Conservation (phyloP, 2,888 invertebrate species). For the Capitulum mitella region DNA sequence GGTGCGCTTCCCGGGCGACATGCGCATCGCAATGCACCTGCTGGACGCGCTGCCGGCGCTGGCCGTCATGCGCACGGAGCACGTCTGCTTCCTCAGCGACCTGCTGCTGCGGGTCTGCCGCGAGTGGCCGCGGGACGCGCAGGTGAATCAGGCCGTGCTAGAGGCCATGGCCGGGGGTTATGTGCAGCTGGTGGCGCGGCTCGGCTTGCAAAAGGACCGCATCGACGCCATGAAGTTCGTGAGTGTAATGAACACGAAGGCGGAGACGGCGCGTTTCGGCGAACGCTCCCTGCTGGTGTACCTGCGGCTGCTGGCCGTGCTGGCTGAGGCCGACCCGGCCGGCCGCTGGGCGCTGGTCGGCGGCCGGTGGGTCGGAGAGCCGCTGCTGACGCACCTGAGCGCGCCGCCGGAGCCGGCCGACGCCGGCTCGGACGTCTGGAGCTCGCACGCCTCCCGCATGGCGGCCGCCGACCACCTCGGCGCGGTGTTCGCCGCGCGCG, state of each 20-base stretch:
- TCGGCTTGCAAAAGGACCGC: not conserved
- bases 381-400: constrained; percentile 10
- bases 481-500: not conserved
- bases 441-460: constrained; percentile 1
- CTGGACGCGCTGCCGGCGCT: not conserved
- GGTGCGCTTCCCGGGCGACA: not conserved
- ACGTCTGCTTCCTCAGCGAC: not conserved
- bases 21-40: not conserved
- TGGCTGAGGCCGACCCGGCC: not conserved
- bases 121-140: not conserved
- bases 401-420: not conserved
- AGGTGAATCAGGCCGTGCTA: not conserved
- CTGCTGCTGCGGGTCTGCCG: not conserved
- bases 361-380: not conserved
- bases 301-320: constrained; percentile 7
- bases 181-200: not conserved
- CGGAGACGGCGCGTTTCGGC: not conserved
- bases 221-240: not conserved
- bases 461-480: not conserved
- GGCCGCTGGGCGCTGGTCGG: constrained; percentile 1
- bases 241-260: not conserved
- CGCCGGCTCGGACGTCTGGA: not conserved
- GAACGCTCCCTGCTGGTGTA: not conserved
- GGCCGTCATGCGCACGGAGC: not conserved
- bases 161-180: not conserved